These are phyloP conservation scores for Planococcus citri DNA, from an alignment of 1,140 invertebrate genomes.

Conservation along the genomic window DNA sequence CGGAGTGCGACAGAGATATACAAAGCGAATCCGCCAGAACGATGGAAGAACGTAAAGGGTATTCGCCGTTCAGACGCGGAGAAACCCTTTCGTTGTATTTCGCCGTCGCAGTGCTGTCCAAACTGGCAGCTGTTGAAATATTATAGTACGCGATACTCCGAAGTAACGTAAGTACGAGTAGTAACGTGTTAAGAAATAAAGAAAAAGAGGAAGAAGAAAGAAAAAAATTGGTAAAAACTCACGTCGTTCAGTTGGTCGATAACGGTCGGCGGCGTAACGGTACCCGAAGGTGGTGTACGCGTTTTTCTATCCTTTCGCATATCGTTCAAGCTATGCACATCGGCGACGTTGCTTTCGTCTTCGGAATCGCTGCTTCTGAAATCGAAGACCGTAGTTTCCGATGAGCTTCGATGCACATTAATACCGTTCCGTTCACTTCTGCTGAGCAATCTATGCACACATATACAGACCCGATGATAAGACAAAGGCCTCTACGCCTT, in stretches of 20 bases:
- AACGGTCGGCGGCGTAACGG: constrained; percentile 5
- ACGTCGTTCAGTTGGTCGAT: constrained; percentile 10
- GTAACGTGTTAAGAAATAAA: too few relatives aligned
- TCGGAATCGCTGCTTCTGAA: constrained; percentile 21
- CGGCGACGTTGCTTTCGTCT: not conserved
- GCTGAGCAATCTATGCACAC: constrained; percentile 10
- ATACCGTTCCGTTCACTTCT: constrained; percentile 16
- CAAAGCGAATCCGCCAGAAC: too few relatives aligned
- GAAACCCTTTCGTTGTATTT: too few relatives aligned
- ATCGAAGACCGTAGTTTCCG: constrained; percentile 49
- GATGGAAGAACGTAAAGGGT: too few relatives aligned
- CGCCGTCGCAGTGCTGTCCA: too few relatives aligned
- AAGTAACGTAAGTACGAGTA: too few relatives aligned
- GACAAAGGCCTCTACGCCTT: not conserved
- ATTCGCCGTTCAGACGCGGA: too few relatives aligned
- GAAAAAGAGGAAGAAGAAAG: too few relatives aligned
- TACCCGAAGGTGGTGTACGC: not conserved
- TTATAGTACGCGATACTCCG: too few relatives aligned
- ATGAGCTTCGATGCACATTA: constrained; percentile 42
- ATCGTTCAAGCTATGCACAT: constrained; percentile 14
- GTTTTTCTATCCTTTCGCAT: constrained; percentile 22
- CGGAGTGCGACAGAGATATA: too few relatives aligned
- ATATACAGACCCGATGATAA: not conserved
- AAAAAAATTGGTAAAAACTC: not conserved
- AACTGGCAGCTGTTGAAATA: too few relatives aligned